A percentile compares a stretch with the other conserved stretches of the same genome.
These are phyloP conservation scores for Achatina immaculata DNA, from an alignment of 1,140 invertebrate species.

Conservation along the genomic window DNA sequence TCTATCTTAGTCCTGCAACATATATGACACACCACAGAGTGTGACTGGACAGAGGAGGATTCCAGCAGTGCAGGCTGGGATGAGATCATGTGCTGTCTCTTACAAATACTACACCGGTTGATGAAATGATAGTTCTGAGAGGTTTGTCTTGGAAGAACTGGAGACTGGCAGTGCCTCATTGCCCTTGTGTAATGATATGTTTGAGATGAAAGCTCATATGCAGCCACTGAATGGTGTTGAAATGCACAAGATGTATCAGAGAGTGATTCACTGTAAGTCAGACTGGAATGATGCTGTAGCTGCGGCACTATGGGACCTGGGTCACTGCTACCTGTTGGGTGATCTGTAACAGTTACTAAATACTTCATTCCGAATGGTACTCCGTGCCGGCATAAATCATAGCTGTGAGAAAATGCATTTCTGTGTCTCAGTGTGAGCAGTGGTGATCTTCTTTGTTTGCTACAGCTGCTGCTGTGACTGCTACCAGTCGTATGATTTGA, in stretches of 20 bases:
- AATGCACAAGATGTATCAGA: background rate
- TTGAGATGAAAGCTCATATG: background rate
- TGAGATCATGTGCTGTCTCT: background rate
- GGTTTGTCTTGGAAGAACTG: background rate
- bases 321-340: background rate
- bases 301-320: background rate
- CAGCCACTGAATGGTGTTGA: background rate
- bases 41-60: background rate
- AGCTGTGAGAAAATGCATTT: background rate
- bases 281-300: background rate
- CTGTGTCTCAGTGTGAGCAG: background rate
- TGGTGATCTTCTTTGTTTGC: background rate
- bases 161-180: background rate
- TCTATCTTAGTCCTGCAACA: background rate
- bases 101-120: slow-evolving; percentile 25
- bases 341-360: background rate
- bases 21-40: background rate
- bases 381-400: background rate
- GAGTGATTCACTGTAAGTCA: background rate
- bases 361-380: background rate
- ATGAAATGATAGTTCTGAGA: slow-evolving; percentile 16
- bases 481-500: background rate
- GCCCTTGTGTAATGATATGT: background rate
- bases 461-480: background rate
- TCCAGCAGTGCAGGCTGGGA: slow-evolving; percentile 18